A percentile compares a stretch with the other conserved stretches of the same genome.
phyloP scores from a whole-genome alignment of 2,797 vertebrate species.

The Uromys caudimaculatus region DNA sequence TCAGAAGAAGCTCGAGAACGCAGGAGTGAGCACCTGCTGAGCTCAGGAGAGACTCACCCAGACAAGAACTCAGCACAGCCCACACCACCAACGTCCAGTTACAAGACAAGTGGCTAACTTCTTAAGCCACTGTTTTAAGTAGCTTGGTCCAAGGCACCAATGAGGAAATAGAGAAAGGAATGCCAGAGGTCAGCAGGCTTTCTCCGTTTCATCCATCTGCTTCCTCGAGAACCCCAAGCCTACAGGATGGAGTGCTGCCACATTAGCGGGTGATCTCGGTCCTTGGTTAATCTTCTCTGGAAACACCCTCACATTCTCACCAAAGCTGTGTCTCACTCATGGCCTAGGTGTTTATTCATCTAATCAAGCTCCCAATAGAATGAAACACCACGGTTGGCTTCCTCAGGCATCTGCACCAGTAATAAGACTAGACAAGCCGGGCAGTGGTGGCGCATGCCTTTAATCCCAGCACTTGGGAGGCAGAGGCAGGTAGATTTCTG shows the following conservation, averaged over 20 bases:
- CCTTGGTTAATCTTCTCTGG: not conserved
- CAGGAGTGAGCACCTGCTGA: not conserved
- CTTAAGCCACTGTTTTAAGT: not conserved
- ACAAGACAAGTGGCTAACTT: not conserved
- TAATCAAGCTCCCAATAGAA: not conserved
- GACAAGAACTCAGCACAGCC: not conserved
- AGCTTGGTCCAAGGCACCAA: not conserved
- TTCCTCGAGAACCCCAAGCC: not conserved
- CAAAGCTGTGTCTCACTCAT: not conserved
- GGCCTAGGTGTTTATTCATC: not conserved
- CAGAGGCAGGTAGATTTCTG: too few relatives aligned
- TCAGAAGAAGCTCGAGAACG: not conserved
- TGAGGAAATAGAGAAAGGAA: not conserved
- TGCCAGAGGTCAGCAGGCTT: too few relatives aligned
- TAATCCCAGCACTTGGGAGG: too few relatives aligned
- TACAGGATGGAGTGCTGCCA: not conserved
- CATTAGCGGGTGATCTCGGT: not conserved
- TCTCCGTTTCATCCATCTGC: not conserved
- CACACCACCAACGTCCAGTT: not conserved
- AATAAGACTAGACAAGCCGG: not conserved
- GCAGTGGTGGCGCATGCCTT: too few relatives aligned
- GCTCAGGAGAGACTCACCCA: not conserved
- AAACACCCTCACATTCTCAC: not conserved
- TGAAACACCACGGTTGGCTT: not conserved
- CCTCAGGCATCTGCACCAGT: not conserved